These are phyloP conservation scores for Mormoops blainvillei DNA, from an alignment of 2,113 vertebrate genomes.

Conservation along the genomic window DNA sequence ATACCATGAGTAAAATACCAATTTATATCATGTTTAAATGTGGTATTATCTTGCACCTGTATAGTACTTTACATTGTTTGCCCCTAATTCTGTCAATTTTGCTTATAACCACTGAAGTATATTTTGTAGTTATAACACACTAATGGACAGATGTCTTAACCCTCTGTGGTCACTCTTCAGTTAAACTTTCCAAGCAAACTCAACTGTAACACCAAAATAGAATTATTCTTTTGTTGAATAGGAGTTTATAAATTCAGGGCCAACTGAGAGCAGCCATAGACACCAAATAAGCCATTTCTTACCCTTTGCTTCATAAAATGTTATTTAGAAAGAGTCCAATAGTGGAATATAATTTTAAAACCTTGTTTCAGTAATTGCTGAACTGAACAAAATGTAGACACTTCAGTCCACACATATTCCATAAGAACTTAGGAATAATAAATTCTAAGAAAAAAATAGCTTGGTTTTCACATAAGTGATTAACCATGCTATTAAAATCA, in stretches of 20 bases:
- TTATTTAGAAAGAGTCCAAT: neutral
- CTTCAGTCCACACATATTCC: neutral
- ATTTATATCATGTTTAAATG: neutral
- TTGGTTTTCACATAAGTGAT: neutral
- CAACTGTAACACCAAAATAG: neutral
- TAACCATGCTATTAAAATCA: neutral
- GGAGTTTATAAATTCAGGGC: neutral
- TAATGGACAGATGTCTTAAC: neutral
- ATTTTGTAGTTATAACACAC: neutral
- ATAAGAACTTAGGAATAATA: neutral
- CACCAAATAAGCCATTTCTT: neutral
- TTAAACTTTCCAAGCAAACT: neutral
- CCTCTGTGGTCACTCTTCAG: fast-evolving
- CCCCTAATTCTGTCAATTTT: neutral
- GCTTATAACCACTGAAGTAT: neutral
- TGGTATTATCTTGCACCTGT: neutral
- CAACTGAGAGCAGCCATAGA: neutral
- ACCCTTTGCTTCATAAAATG: neutral
- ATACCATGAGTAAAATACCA: neutral
- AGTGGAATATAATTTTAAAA: neutral
- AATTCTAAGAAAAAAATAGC: neutral
- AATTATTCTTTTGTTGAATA: neutral
- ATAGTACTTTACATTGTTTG: neutral
- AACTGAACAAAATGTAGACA: neutral
- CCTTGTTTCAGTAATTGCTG: neutral